phyloP scores from a whole-genome alignment of 2,113 vertebrate genomes.

The Oxyura jamaicensis region DNA sequence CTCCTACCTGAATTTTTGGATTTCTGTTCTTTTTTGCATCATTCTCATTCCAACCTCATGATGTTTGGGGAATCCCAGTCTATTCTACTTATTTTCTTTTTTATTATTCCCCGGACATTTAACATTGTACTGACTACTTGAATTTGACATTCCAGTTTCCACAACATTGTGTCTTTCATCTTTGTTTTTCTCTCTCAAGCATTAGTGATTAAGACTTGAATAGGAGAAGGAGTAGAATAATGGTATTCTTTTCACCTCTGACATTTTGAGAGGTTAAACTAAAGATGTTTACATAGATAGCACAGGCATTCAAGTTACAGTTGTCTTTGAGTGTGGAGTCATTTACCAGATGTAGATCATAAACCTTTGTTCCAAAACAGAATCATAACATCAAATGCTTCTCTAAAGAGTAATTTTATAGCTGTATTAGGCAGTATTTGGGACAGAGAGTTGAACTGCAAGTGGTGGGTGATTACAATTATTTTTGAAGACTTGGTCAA shows the following conservation, averaged over 20 bases:
- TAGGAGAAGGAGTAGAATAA: not conserved
- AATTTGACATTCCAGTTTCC: not conserved
- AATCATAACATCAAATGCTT: not conserved
- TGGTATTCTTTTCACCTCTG: not conserved
- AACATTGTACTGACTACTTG: not conserved
- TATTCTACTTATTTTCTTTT: not conserved
- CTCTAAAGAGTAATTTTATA: not conserved
- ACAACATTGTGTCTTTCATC: not conserved
- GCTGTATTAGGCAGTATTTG: not conserved
- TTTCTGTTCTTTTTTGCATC: not conserved
- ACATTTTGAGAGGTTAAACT: not conserved
- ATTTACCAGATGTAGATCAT: not conserved
- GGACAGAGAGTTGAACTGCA: not conserved
- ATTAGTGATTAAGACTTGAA: not conserved
- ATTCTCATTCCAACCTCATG: not conserved
- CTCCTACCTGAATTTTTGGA: rapidly evolving
- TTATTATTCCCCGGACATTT: not conserved
- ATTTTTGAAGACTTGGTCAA: not conserved
- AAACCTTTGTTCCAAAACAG: not conserved
- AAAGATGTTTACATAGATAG: not conserved
- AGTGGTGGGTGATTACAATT: not conserved
- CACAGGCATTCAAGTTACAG: not conserved
- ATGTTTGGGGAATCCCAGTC: not conserved
- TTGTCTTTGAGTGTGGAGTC: not conserved
- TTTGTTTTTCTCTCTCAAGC: not conserved